phyloP scores from a whole-genome alignment of 1,140 invertebrate species.

The Pachypeltis micranthus region DNA sequence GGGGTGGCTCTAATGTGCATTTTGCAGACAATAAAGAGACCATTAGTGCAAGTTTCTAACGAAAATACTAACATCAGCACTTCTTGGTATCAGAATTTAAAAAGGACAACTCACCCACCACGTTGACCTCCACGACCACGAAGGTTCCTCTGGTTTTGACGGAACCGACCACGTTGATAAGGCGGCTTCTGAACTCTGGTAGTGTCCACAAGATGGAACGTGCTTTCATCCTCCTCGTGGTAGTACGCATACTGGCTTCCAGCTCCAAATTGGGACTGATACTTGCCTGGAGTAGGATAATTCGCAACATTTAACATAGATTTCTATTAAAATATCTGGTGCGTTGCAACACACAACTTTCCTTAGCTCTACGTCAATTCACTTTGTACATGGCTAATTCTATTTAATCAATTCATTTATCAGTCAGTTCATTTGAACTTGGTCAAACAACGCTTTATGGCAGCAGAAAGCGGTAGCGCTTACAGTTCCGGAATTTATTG shows the following conservation, averaged over 20 bases:
- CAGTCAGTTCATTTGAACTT: too few species aligned
- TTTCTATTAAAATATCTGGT: too few species aligned
- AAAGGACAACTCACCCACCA: conserved; percentile 57
- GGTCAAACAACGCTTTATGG: too few species aligned
- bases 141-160: conserved; percentile 64
- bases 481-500: too few species aligned
- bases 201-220: conserved; percentile 95
- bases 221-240: conserved; percentile 95
- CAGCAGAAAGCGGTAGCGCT: too few species aligned
- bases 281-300: conserved; percentile 75
- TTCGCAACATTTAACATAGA: too few species aligned
- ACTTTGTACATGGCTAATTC: too few species aligned
- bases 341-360: too few species aligned
- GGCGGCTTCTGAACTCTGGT: conserved; percentile 80
- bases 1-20: too few species aligned
- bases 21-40: neutral
- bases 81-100: neutral
- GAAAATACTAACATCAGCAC: neutral
- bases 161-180: conserved; percentile 76
- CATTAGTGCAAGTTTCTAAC: too few species aligned
- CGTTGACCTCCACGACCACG: conserved; percentile 61
- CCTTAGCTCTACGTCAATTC: too few species aligned
- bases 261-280: conserved; percentile 87
- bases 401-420: too few species aligned
- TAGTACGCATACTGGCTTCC: conserved; percentile 93